Evolutionary conservation across 2,797 vertebrate species (phyloP).

Genomic region (Acanthis flammea): DNA sequence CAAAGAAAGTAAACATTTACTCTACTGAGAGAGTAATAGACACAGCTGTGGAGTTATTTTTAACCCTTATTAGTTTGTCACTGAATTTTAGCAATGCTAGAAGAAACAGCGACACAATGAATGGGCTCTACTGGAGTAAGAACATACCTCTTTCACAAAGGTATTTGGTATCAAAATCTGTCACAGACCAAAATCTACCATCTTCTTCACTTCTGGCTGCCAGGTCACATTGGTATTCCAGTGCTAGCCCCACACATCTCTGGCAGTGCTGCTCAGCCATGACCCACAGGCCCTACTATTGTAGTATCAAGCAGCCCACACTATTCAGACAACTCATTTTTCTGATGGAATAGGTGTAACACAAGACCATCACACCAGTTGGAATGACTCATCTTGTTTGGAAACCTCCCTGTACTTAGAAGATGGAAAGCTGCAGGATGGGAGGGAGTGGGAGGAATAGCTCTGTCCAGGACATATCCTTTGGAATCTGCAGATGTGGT

Average conservation of each 20-base stretch:
- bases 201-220: not conserved
- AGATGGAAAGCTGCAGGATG: not conserved
- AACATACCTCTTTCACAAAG: not conserved
- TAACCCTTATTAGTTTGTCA: slow-evolving; percentile 5
- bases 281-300: not conserved
- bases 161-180: not conserved
- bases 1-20: slow-evolving; percentile 12
- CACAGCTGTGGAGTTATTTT: not conserved
- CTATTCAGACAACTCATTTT: not conserved
- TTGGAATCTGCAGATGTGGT: not conserved
- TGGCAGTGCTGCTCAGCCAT: not conserved
- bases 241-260: not conserved
- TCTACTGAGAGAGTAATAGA: not conserved
- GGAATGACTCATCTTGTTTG: not conserved
- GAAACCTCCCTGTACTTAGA: not conserved
- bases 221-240: not conserved
- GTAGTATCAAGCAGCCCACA: rapidly evolving
- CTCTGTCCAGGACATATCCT: not conserved
- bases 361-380: not conserved
- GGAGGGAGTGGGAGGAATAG: rapidly evolving
- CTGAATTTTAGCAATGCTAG: not conserved
- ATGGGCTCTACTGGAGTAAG: not conserved
- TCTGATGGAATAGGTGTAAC: not conserved
- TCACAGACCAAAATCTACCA: not conserved
- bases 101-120: not conserved